phyloP scores from a whole-genome alignment of 2,797 vertebrate genomes.

The Rhyacichthys aspro region DNA sequence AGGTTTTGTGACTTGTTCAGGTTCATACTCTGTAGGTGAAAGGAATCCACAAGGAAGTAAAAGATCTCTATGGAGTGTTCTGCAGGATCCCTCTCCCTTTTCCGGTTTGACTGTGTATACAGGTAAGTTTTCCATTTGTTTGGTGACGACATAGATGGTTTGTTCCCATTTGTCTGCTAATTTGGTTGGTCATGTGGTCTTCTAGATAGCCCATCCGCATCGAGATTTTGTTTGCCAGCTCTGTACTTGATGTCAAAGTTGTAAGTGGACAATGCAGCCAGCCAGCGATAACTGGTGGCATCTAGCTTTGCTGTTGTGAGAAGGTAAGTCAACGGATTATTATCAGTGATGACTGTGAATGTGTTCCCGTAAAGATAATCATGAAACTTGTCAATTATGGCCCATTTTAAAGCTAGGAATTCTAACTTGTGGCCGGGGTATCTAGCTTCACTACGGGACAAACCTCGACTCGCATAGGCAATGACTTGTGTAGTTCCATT shows the following conservation, averaged over 20 bases:
- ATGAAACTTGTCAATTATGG: not conserved
- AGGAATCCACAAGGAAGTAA: not conserved
- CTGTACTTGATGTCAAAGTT: not conserved
- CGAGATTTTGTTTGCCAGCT: conserved; percentile 9
- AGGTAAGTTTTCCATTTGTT: not conserved
- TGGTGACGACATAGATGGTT: too few species aligned
- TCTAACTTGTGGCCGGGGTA: not conserved
- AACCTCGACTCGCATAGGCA: not conserved
- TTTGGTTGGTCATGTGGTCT: not conserved
- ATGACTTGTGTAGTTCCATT: not conserved
- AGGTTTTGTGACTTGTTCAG: not conserved
- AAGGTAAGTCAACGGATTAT: too few species aligned
- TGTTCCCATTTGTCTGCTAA: not conserved
- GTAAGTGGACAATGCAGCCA: conserved; percentile 59
- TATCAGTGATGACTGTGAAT: too few species aligned
- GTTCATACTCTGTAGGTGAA: not conserved
- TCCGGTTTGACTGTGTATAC: not conserved
- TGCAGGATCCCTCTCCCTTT: not conserved
- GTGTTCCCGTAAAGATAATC: not conserved
- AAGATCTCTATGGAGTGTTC: too few species aligned
- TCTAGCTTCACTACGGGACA: not conserved
- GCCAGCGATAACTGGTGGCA: not conserved
- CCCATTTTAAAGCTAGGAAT: conserved; percentile 3
- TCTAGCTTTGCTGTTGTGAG: too few species aligned
- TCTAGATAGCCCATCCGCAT: conserved; percentile 16